A percentile compares a stretch with the other conserved stretches of the same genome.
These are phyloP conservation scores for Rhynchonycteris naso DNA, from an alignment of 2,797 vertebrate species.

Conservation along the genomic window DNA sequence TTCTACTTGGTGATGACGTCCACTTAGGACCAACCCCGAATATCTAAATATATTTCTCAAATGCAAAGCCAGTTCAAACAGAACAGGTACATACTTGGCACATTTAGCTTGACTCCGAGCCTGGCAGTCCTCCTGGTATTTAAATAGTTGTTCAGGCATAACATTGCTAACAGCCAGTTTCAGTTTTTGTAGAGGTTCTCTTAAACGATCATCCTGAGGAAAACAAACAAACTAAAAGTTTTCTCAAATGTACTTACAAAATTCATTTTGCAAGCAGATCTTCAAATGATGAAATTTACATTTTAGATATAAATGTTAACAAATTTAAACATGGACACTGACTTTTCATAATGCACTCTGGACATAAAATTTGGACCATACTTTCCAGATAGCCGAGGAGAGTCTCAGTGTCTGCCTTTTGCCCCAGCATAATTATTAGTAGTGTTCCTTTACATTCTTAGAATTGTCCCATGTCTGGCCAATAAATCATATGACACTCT, in stretches of 20 bases:
- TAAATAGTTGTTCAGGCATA: constrained; percentile 97
- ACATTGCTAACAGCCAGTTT: constrained; percentile 96
- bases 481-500: not conserved
- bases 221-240: constrained; percentile 37
- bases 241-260: constrained; percentile 44
- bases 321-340: not conserved
- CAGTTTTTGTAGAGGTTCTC: constrained; percentile 94
- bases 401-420: not conserved
- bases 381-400: not conserved
- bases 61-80: not conserved
- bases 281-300: constrained; percentile 33
- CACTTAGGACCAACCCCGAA: not conserved
- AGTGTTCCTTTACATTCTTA: constrained; percentile 7
- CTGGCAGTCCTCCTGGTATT: constrained; percentile 97
- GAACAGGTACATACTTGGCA: constrained; percentile 90
- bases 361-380: not conserved
- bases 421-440: not conserved
- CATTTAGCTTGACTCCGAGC: constrained; percentile 93
- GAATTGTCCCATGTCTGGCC: not conserved
- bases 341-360: not conserved
- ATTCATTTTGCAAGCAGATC: constrained; percentile 31
- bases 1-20: not conserved
- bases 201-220: constrained; percentile 94
- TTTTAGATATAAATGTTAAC: not conserved
- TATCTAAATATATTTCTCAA: constrained; percentile 1